Evolutionary conservation across 1,140 invertebrate species (phyloP).

Genomic region (Scaptomyza pallida): DNA sequence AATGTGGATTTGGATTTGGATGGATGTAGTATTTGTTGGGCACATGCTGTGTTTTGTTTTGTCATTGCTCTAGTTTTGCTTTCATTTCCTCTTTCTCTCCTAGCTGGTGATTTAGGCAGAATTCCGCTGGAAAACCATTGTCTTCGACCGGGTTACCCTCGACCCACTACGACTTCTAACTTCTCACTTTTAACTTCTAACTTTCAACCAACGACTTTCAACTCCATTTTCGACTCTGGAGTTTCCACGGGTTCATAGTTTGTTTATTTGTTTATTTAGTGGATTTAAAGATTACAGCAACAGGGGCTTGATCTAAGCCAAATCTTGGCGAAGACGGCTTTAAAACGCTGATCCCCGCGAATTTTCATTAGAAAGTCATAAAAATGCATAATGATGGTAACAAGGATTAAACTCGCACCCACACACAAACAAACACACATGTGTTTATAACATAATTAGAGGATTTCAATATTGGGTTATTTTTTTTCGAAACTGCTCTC

Average conservation of each 20-base stretch:
- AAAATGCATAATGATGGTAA: conserved; percentile 59
- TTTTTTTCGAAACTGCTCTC: conserved; percentile 25
- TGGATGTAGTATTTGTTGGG: conserved; percentile 27
- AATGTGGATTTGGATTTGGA: not conserved
- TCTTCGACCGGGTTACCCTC: conserved; percentile 53
- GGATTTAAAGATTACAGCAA: conserved; percentile 48
- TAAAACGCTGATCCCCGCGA: conserved; percentile 26
- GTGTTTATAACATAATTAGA: conserved; percentile 38
- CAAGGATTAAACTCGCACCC: conserved; percentile 40
- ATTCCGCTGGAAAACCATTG: conserved; percentile 18
- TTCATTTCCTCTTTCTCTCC: conserved; percentile 11
- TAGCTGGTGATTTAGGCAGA: conserved; percentile 56
- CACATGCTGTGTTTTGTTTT: conserved; percentile 54
- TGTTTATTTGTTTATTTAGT: conserved; percentile 68
- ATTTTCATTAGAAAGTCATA: conserved; percentile 75
- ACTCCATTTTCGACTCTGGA: conserved; percentile 24
- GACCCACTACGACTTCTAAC: conserved; percentile 5
- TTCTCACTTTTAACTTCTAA: conserved; percentile 15
- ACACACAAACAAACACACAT: not conserved
- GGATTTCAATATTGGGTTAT: conserved; percentile 28
- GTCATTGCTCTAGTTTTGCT: conserved; percentile 27
- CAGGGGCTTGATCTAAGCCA: conserved; percentile 44
- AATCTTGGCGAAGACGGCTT: conserved; percentile 15
- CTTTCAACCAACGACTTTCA: conserved; percentile 11
- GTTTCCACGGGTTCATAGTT: conserved; percentile 34